Percentiles rank a stretch among this genome's conserved stretches.
Conservation (phyloP, 2,797 vertebrate species). For the Sebastes taczanowskii region DNA sequence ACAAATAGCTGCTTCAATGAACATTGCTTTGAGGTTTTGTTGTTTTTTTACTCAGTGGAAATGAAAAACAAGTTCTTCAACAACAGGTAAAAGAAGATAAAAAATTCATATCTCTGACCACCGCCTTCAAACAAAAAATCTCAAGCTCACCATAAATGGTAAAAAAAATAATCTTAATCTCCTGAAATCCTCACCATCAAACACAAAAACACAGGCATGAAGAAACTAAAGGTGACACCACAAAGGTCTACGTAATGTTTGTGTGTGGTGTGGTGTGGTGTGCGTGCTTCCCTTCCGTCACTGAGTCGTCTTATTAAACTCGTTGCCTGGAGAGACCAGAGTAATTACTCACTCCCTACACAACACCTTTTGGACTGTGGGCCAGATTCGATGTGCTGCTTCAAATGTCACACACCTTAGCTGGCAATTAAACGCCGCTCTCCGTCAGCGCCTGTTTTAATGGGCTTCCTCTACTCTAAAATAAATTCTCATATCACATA, state of each 20-base stretch:
- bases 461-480: constrained; percentile 47
- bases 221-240: background rate
- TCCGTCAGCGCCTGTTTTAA: constrained; percentile 61
- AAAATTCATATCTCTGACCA: background rate
- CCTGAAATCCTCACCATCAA: constrained; percentile 11
- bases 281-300: constrained; percentile 35
- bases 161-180: constrained; percentile 1
- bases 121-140: background rate
- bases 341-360: constrained; percentile 79
- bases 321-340: constrained; percentile 72
- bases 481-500: constrained; percentile 46
- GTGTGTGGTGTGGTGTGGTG: background rate
- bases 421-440: constrained; percentile 75
- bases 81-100: background rate
- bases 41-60: background rate
- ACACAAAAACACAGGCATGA: constrained; percentile 1
- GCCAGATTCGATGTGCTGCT: constrained; percentile 72
- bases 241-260: background rate
- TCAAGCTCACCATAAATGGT: background rate
- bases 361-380: constrained; percentile 80
- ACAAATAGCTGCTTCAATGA: constrained; percentile 19
- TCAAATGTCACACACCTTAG: constrained; percentile 81
- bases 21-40: constrained; percentile 7
- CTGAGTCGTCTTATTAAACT: constrained; percentile 73
- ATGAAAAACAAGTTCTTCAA: background rate